These are phyloP conservation scores for Sericinus montela DNA, from an alignment of 2,888 invertebrate species.

Conservation along the genomic window DNA sequence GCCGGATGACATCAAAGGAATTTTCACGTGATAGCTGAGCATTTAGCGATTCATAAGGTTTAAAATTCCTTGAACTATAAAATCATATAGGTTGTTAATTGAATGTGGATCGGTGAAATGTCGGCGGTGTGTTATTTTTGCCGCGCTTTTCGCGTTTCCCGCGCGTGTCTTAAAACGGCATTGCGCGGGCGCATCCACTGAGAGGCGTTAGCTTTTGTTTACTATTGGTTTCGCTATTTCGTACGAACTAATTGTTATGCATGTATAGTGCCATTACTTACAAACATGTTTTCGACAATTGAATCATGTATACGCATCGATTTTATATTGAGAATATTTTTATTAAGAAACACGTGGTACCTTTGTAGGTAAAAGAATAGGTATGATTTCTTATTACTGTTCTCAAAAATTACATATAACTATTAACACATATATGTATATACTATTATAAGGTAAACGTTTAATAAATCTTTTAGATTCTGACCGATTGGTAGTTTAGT, in stretches of 20 bases:
- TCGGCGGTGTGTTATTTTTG: constrained; percentile 72
- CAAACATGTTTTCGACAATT: constrained; percentile 7
- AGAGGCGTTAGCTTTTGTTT: constrained; percentile 56
- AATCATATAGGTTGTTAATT: constrained; percentile 31
- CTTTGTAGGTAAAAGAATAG: no score
- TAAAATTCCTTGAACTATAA: constrained; percentile 25
- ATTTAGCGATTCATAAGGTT: constrained; percentile 26
- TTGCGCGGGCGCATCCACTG: constrained; percentile 37
- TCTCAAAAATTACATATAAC: no score
- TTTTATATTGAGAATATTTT: no score
- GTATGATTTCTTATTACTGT: no score
- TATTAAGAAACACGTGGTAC: no score
- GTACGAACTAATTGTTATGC: constrained; percentile 7
- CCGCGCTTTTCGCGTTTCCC: constrained; percentile 66
- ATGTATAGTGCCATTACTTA: constrained; percentile 13
- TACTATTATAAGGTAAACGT: no score
- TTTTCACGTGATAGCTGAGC: constrained; percentile 27
- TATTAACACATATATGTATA: no score
- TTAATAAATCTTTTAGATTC: no score
- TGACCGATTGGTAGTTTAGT: no score
- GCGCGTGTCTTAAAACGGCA: constrained; percentile 74
- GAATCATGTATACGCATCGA: not conserved
- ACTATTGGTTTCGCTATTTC: constrained; percentile 31
- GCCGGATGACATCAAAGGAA: constrained; percentile 31
- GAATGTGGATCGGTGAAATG: constrained; percentile 41